phyloP scores from a whole-genome alignment of 1,140 invertebrate species.

The Sipha flava region DNA sequence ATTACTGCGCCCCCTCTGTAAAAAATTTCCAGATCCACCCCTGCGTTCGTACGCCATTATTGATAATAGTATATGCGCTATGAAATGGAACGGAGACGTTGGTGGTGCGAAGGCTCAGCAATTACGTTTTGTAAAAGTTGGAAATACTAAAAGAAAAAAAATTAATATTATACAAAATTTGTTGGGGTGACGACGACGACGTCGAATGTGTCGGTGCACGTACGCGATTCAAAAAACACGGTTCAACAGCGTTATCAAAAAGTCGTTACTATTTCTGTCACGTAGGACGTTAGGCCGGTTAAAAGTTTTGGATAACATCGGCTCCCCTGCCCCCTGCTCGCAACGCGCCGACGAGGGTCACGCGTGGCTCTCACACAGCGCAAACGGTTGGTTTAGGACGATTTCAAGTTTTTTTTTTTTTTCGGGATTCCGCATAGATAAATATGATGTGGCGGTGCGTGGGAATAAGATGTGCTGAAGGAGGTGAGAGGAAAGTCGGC shows the following conservation, averaged over 20 bases:
- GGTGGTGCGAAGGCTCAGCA: no score
- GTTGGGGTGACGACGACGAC: not conserved
- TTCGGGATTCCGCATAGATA: no score
- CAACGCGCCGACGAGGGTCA: not conserved
- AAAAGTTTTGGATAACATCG: not conserved
- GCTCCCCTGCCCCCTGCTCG: not conserved
- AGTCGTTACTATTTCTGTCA: conserved; percentile 20
- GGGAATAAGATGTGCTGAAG: no score
- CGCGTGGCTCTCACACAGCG: not conserved
- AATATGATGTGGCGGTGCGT: no score
- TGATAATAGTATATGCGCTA: no score
- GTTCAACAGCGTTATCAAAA: not conserved
- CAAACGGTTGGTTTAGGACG: not conserved
- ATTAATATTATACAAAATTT: no score
- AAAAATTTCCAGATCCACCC: no score
- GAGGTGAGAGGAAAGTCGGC: not conserved
- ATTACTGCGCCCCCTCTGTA: no score
- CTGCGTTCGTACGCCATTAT: no score
- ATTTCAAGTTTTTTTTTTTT: not conserved
- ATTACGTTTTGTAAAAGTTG: no score
- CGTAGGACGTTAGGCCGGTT: not conserved
- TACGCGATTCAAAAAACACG: not conserved
- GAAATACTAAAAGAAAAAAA: no score
- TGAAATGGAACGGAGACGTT: no score
- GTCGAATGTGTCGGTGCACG: not conserved